Conservation (phyloP, 2,888 invertebrate species). For the Acrocera orbiculus region DNA sequence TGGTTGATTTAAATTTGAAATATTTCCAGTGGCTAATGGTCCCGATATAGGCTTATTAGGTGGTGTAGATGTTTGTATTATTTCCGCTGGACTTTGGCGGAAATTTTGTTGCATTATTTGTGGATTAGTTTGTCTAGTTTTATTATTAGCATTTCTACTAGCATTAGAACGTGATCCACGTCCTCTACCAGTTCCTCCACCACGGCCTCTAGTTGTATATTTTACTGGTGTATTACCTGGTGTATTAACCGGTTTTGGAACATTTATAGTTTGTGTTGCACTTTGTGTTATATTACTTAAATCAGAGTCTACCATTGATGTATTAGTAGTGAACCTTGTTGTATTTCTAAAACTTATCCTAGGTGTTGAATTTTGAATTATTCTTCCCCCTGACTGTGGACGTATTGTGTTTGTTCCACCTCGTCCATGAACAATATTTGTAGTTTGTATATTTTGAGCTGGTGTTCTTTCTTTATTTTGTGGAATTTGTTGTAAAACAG, state of each 20-base stretch:
- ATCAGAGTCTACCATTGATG: conserved; percentile 13
- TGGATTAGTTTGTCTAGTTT: not conserved
- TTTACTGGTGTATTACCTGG: no score
- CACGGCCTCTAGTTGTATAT: not conserved
- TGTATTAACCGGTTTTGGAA: not conserved
- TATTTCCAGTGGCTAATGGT: no score
- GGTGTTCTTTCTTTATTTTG: conserved; percentile 6
- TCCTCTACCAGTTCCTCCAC: conserved; percentile 2
- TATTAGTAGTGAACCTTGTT: conserved; percentile 11
- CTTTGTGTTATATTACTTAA: conserved; percentile 10
- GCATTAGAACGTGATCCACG: conserved; percentile 6
- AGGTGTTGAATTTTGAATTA: no score
- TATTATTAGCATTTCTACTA: not conserved
- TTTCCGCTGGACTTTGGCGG: not conserved
- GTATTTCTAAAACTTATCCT: no score
- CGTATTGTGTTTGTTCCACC: not conserved
- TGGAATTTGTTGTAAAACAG: conserved; percentile 3
- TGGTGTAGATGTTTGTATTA: not conserved
- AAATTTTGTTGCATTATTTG: not conserved
- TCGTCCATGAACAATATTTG: not conserved
- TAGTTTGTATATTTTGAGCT: not conserved
- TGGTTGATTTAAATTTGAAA: no score
- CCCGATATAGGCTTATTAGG: no score
- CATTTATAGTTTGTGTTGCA: conserved; percentile 5
- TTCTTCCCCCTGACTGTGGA: no score